Evolutionary conservation across 2,888 invertebrate genomes (phyloP), one percentile per base, ranked within the genome.

Genomic region (Dynastes grantii): DNA sequence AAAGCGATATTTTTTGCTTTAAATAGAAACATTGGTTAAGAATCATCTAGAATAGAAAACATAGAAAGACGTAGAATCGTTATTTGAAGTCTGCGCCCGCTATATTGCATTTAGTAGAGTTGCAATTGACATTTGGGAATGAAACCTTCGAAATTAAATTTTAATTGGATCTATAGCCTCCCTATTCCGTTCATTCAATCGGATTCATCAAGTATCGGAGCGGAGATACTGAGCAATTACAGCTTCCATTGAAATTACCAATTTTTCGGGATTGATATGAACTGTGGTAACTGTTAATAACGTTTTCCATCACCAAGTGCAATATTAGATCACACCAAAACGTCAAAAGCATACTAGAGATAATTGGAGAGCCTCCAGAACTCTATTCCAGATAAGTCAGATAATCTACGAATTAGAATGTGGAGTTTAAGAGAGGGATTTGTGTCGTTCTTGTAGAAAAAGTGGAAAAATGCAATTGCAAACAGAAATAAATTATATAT

Each of bases 91-190:
- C 45, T 45, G 11, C 32, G 9, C 4, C 2, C 0, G 29, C 11
- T 63, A 29, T 63, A 32, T 29, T 63, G 58, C 45, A 49, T 61
- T 75, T 75, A 75, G 27, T 61, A 22, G 9, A 32, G 16, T 58
- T 61, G 73, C 45, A 75, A 22, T 75, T 75, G 73, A 63, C 73
- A 61, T 61, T 61, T 75, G 61, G 61, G 61, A 75, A 37, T 61
- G 73, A 75, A 61, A 40, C 45, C 40, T 61, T 27, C 13, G 45
- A 45, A 75, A 63, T 75, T 75, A 45, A 61, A 75, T 75, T 75
- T 75, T 75, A 75, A 75, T 75, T 75, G 73, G 45, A 75, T 63
- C 45, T 61, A 22, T 45, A 40, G 40, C 40, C 22, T 27, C 61
- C 27, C 73, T 16, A 58, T 61, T 9, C 58, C 13, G 73, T 73